Conservation (phyloP, 2,113 vertebrate genomes). For the Sula dactylatra region DNA sequence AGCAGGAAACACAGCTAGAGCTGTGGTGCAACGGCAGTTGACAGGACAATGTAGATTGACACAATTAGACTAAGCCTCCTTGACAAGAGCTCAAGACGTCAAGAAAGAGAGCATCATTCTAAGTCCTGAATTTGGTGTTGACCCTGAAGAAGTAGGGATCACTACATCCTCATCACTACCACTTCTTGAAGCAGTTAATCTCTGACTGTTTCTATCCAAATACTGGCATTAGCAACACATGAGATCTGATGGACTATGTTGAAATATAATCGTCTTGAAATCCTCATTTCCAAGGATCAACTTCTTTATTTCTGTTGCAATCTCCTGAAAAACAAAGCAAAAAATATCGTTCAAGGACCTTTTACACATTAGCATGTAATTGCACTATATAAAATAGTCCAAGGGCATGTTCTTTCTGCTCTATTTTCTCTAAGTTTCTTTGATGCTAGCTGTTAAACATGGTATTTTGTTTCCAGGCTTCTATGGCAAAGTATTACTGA, state of each 20-base stretch:
- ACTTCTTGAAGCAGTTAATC: background rate
- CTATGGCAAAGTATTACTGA: background rate
- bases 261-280: background rate
- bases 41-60: background rate
- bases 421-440: background rate
- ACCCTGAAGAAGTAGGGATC: background rate
- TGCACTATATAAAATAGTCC: background rate
- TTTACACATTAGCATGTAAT: background rate
- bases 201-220: background rate
- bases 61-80: background rate
- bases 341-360: background rate
- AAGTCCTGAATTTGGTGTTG: background rate
- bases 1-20: background rate
- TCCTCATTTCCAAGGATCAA: background rate
- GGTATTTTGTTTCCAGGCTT: background rate
- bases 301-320: background rate
- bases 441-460: background rate
- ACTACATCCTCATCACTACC: background rate
- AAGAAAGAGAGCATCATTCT: background rate
- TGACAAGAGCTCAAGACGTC: background rate
- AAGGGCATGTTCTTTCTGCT: background rate
- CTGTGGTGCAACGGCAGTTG: background rate
- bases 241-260: background rate
- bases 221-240: background rate
- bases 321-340: background rate